These are phyloP conservation scores for Rhogogaster chlorosoma DNA, from an alignment of 2,888 invertebrate species.

Conservation along the genomic window DNA sequence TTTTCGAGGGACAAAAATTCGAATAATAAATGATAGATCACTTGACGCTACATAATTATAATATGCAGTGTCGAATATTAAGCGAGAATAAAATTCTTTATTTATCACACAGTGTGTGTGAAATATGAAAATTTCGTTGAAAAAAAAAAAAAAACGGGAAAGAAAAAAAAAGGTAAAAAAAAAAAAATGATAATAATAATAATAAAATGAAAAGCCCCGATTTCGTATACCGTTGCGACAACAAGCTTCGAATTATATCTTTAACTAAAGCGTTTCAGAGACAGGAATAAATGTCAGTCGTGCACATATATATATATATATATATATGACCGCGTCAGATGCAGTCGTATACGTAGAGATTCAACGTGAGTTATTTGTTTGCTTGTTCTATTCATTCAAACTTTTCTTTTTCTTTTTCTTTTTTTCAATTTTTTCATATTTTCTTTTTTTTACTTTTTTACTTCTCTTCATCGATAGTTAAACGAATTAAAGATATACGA, in stretches of 20 bases:
- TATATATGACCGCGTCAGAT: background rate
- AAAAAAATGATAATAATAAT: background rate
- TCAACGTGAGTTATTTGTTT: conserved; percentile 25
- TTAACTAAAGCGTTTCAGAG: conserved; percentile 18
- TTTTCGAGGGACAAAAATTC: background rate
- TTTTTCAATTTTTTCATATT: background rate
- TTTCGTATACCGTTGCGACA: background rate
- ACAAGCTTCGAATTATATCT: background rate
- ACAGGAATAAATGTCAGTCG: conserved; percentile 50
- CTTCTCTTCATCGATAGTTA: background rate
- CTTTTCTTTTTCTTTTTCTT: background rate
- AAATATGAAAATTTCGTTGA: background rate
- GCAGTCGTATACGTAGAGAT: conserved; percentile 36
- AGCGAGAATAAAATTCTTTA: background rate
- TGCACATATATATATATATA: background rate
- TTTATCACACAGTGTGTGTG: background rate
- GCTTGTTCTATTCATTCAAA: background rate
- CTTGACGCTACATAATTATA: too few species aligned
- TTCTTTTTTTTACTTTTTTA: background rate
- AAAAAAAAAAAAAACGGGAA: background rate
- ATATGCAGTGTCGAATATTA: background rate
- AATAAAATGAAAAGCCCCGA: background rate
- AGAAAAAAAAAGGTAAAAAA: background rate
- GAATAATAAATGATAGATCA: background rate
- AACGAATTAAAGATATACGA: background rate